Conservation (phyloP, 1,140 invertebrate genomes). For the Dermatophagoides farinae region DNA sequence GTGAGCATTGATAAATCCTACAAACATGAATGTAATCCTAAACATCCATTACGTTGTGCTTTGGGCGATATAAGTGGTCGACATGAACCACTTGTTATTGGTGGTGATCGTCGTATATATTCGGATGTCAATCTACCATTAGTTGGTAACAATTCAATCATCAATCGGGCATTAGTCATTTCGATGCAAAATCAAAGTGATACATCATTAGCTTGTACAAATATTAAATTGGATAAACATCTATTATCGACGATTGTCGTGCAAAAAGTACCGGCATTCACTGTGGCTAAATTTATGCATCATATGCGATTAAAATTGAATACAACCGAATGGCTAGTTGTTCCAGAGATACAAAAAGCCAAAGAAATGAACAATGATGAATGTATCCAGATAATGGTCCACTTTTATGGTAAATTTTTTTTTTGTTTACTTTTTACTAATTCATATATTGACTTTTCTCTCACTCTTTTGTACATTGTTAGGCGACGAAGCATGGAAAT, state of each 20-base stretch:
- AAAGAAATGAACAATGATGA: slow-evolving; percentile 48
- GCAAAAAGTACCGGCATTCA: slow-evolving; percentile 61
- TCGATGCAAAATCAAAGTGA: slow-evolving; percentile 42
- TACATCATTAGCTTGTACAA: slow-evolving; percentile 64
- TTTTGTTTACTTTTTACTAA: background rate
- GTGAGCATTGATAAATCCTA: slow-evolving; percentile 74
- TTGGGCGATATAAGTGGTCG: slow-evolving; percentile 74
- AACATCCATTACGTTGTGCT: slow-evolving; percentile 70
- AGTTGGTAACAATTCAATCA: slow-evolving; percentile 36
- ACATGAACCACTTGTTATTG: slow-evolving; percentile 60
- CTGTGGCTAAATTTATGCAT: slow-evolving; percentile 54
- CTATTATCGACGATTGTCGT: slow-evolving; percentile 75
- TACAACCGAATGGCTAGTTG: slow-evolving; percentile 65
- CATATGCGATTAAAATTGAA: slow-evolving; percentile 59
- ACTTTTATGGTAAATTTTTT: slow-evolving; percentile 46
- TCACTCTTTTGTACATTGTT: slow-evolving; percentile 1
- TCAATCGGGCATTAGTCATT: slow-evolving; percentile 66
- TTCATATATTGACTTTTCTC: background rate
- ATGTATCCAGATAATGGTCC: slow-evolving; percentile 66
- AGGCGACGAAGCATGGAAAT: slow-evolving; percentile 18
- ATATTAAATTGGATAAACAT: slow-evolving; percentile 71
- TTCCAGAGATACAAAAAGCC: slow-evolving; percentile 53
- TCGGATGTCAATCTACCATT: slow-evolving; percentile 71
- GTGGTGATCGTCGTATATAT: slow-evolving; percentile 49
- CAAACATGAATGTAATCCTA: slow-evolving; percentile 55